Percentiles rank a stretch among this genome's conserved stretches.
These are phyloP conservation scores for Caranx melampygus DNA, from an alignment of 2,113 vertebrate species.

Conservation along the genomic window DNA sequence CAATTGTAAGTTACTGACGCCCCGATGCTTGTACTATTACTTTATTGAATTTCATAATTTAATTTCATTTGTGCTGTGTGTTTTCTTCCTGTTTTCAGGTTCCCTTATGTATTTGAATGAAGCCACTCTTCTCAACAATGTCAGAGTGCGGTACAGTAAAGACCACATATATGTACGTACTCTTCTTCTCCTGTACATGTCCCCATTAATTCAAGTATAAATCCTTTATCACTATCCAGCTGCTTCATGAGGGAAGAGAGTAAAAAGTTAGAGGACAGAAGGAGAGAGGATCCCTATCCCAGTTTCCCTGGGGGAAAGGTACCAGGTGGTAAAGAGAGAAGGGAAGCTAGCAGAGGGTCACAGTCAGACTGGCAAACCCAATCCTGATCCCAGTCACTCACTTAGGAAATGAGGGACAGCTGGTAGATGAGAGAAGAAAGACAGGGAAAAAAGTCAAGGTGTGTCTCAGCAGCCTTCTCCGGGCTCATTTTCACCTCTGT, in stretches of 20 bases:
- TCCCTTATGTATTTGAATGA: slow-evolving; percentile 99
- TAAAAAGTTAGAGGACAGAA: slow-evolving; percentile 40
- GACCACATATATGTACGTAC: slow-evolving; percentile 97
- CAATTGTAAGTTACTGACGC: slow-evolving; percentile 89
- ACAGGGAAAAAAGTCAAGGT: slow-evolving; percentile 28
- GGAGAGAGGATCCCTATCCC: slow-evolving; percentile 25
- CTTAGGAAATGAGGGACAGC: slow-evolving; percentile 67
- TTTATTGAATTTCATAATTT: neutral
- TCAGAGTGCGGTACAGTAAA: slow-evolving; percentile 96
- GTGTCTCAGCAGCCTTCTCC: slow-evolving; percentile 24
- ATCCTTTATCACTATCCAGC: slow-evolving; percentile 7
- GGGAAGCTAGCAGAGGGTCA: slow-evolving; percentile 41
- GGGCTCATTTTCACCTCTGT: slow-evolving; percentile 18
- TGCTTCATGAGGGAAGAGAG: slow-evolving; percentile 35
- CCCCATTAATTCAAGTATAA: neutral
- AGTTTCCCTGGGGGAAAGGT: slow-evolving; percentile 25
- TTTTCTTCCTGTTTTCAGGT: slow-evolving; percentile 82
- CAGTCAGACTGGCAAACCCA: slow-evolving; percentile 57
- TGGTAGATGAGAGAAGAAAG: slow-evolving; percentile 39
- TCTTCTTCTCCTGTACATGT: neutral
- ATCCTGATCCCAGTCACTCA: slow-evolving; percentile 53
- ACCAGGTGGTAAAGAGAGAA: slow-evolving; percentile 65
- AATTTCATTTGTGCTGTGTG: neutral
- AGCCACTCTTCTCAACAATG: slow-evolving; percentile 98
- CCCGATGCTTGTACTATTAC: neutral